Evolutionary conservation across 2,888 invertebrate genomes (phyloP), one percentile per base, ranked within the genome.

Genomic region (Drosophila birchii): DNA sequence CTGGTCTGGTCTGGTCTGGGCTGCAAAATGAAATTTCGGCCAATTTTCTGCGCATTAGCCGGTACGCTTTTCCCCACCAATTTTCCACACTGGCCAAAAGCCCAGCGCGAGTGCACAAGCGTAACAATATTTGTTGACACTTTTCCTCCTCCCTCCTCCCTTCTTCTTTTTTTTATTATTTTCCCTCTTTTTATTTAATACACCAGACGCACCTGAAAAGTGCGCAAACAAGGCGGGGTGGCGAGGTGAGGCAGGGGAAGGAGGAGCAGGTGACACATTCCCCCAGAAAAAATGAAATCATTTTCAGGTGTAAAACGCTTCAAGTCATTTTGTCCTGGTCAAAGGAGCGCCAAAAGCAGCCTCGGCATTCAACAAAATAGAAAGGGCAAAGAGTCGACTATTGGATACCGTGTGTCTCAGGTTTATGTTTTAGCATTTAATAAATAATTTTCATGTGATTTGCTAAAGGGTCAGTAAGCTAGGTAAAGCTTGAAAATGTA

Each of bases 101-200:
- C 39, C 63, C 57, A 34, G 20, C 45, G 34, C 51, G 53, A 75
- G 41, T 62, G 71, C 76, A 67, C 72, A 32, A 55, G 64, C 86
- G 75, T 71, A 82, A 83, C 86, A 83, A 88, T 83, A 88, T 83
- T 83, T 83, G 88, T 82, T 88, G 88, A 82, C 86, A 80, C 86
- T 88, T 82, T 55, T 88, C 51, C 51, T 86, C 11, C 82, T 75
- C 70, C 74, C 69, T 29, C 7, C 29, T 7, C 7, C 5, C 7
- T 29, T 29, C 5, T 26, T 5, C 26, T 29, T 51, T 49, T 51
- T 45, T 26, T 29, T 47, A 47, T 47, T 47, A 47, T 20, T 51
- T 53, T 23, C 20, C 18, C 70, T 49, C 18, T 44, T 58, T 86
- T 86, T 83, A 80, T 80, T 76, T 82, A 88, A 86, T 82, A 86